Percentiles rank a stretch among this genome's conserved stretches.
These are phyloP conservation scores for Brassicogethes aeneus DNA, from an alignment of 2,888 invertebrate genomes.

Conservation along the genomic window DNA sequence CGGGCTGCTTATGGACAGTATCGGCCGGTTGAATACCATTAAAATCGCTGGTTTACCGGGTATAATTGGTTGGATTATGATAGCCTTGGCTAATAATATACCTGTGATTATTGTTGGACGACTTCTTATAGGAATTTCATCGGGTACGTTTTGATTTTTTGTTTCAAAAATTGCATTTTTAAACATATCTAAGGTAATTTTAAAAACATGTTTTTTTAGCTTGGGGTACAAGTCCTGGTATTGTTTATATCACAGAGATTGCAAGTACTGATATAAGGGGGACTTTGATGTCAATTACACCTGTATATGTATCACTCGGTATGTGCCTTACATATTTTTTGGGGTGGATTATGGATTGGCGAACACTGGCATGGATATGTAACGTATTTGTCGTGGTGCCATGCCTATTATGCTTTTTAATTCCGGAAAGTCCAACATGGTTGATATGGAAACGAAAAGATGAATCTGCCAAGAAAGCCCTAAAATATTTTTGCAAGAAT, in stretches of 20 bases:
- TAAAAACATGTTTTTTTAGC: constrained; percentile 33
- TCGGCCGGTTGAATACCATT: constrained; percentile 48
- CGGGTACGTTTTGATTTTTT: constrained; percentile 33
- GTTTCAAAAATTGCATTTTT: constrained; percentile 2
- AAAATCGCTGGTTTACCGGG: constrained; percentile 48
- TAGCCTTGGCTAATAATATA: constrained; percentile 44
- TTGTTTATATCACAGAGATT: constrained; percentile 54
- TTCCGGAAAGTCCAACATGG: constrained; percentile 53
- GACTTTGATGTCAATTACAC: constrained; percentile 49
- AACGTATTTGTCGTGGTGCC: constrained; percentile 45
- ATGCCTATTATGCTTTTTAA: constrained; percentile 42
- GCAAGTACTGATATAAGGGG: constrained; percentile 49
- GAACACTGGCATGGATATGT: constrained; percentile 47
- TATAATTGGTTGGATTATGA: constrained; percentile 46
- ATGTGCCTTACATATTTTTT: constrained; percentile 48
- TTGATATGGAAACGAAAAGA: constrained; percentile 45
- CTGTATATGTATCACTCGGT: constrained; percentile 50
- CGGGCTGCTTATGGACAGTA: constrained; percentile 47
- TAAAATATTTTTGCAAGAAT: constrained; percentile 42
- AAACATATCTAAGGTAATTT: constrained; percentile 2
- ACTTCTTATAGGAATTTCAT: constrained; percentile 46
- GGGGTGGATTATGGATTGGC: constrained; percentile 48
- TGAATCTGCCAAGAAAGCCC: constrained; percentile 44
- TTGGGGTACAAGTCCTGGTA: constrained; percentile 49
- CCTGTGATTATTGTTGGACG: constrained; percentile 45